Conservation (phyloP, 2,113 vertebrate genomes). For the Natator depressus region DNA sequence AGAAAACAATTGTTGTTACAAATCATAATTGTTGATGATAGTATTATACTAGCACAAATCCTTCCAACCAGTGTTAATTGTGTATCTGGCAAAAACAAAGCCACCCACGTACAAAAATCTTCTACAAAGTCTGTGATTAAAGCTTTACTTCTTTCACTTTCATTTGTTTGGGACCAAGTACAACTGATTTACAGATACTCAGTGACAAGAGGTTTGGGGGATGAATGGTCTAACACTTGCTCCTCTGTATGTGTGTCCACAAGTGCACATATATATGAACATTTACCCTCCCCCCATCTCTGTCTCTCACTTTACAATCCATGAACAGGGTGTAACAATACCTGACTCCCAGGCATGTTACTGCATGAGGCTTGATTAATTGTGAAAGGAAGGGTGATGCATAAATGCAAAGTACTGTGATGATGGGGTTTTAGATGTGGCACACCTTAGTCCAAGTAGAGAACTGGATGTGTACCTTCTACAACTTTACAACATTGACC, state of each 20-base stretch:
- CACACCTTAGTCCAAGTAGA: not conserved
- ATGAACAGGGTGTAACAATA: not conserved
- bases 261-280: not conserved
- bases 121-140: not conserved
- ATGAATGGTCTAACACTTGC: not conserved
- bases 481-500: not conserved
- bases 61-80: not conserved
- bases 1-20: not conserved
- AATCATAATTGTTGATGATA: not conserved
- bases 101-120: not conserved
- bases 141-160: not conserved
- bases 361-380: not conserved
- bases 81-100: not conserved
- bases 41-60: not conserved
- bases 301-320: not conserved
- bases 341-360: not conserved
- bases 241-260: not conserved
- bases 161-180: not conserved
- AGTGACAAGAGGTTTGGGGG: not conserved
- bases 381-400: not conserved
- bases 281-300: not conserved
- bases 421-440: not conserved
- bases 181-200: not conserved
- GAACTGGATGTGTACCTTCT: not conserved
- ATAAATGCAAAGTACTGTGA: not conserved